Conservation (phyloP, 2,797 vertebrate species). For the Pterois miles region DNA sequence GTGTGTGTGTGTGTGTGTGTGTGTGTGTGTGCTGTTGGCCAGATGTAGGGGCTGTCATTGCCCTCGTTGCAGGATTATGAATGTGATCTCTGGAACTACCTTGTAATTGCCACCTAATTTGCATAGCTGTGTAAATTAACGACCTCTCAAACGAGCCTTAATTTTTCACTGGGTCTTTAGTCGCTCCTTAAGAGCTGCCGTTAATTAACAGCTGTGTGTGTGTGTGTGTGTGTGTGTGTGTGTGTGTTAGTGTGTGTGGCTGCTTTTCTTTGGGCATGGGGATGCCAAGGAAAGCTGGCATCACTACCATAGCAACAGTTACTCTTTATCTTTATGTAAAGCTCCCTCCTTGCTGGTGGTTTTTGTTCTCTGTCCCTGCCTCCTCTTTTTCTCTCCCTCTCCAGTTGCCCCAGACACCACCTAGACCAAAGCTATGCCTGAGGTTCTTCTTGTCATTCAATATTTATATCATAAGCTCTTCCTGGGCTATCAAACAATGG, state of each 20-base stretch:
- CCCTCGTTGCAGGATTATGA: slow-evolving; percentile 57
- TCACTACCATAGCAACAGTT: slow-evolving; percentile 15
- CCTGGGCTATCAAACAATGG: not conserved
- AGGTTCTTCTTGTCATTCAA: not conserved
- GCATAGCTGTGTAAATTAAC: slow-evolving; percentile 79
- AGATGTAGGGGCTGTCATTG: slow-evolving; percentile 46
- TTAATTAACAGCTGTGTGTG: slow-evolving; percentile 65
- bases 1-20: slow-evolving; percentile 7
- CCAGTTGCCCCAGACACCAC: slow-evolving; percentile 3
- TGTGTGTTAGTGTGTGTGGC: slow-evolving; percentile 18
- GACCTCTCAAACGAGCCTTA: slow-evolving; percentile 71
- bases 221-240: slow-evolving; percentile 24
- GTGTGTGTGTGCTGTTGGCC: slow-evolving; percentile 19
- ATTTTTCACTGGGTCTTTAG: slow-evolving; percentile 76
- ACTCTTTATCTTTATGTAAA: not conserved
- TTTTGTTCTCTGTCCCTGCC: not conserved
- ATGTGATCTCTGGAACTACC: slow-evolving; percentile 53
- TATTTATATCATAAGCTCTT: not conserved
- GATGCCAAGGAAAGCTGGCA: slow-evolving; percentile 43
- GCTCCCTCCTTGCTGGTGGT: not conserved
- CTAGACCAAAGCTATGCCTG: not conserved
- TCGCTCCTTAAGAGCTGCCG: slow-evolving; percentile 65
- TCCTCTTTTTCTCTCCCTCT: not conserved
- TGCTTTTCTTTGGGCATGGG: slow-evolving; percentile 11
- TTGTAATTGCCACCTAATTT: slow-evolving; percentile 77